phyloP scores from a whole-genome alignment of 2,797 vertebrate species.

The Trachurus trachurus region DNA sequence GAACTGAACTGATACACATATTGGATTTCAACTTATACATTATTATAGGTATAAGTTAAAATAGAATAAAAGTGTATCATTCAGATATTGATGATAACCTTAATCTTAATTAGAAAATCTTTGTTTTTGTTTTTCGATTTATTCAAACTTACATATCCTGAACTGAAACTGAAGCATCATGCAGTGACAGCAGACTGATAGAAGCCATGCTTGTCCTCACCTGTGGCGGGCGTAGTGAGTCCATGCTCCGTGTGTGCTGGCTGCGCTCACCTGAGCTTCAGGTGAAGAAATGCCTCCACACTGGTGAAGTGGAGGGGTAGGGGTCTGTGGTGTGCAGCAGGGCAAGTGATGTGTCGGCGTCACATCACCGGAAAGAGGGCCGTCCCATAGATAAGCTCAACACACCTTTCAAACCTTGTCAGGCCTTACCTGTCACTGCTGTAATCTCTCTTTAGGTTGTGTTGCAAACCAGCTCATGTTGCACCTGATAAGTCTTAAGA shows the following conservation, averaged over 20 bases:
- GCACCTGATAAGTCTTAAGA: conserved; percentile 49
- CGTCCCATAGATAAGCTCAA: conserved; percentile 63
- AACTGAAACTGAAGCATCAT: background rate
- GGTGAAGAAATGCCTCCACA: conserved; percentile 32
- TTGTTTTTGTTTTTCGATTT: background rate
- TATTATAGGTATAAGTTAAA: background rate
- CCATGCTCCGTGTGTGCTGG: conserved; percentile 55
- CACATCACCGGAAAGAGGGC: conserved; percentile 51
- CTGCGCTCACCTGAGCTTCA: conserved; percentile 53
- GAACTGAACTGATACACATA: background rate
- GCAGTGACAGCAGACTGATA: background rate
- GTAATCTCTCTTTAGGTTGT: conserved; percentile 40
- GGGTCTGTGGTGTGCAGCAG: conserved; percentile 17
- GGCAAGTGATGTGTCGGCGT: conserved; percentile 45
- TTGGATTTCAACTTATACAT: background rate
- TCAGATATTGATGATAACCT: too few species aligned
- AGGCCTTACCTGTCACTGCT: conserved; percentile 45
- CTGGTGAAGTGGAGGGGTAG: conserved; percentile 14
- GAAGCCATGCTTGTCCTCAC: conserved; percentile 58
- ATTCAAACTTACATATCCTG: background rate
- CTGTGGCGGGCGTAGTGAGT: conserved; percentile 64
- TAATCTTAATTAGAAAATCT: background rate
- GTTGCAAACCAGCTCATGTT: conserved; percentile 65
- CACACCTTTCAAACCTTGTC: conserved; percentile 67
- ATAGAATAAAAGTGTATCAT: too few species aligned